These are phyloP conservation scores for Smithornis capensis DNA, from an alignment of 2,113 vertebrate genomes.

Conservation along the genomic window DNA sequence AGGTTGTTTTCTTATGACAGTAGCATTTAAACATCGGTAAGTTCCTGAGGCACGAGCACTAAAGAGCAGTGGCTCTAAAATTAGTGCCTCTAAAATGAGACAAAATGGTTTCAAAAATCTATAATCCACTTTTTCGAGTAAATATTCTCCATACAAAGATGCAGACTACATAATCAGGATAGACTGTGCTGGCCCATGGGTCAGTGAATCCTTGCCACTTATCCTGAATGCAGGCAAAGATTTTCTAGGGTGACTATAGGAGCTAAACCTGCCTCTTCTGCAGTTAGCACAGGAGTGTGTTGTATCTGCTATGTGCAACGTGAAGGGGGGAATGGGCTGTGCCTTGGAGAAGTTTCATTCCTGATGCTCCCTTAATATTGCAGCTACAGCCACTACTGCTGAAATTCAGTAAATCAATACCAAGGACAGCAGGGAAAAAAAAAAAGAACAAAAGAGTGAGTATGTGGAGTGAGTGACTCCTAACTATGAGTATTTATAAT, in stretches of 20 bases:
- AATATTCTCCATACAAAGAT: background rate
- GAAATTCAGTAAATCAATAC: background rate
- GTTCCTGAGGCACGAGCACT: background rate
- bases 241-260: background rate
- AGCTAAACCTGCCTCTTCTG: background rate
- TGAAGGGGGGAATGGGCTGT: background rate
- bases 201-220: background rate
- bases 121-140: background rate
- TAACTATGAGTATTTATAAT: background rate
- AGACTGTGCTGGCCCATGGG: background rate
- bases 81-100: background rate
- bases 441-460: background rate
- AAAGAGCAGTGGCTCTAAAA: too few species aligned
- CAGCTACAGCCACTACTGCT: background rate
- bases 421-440: background rate
- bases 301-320: background rate
- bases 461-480: background rate
- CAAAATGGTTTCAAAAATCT: background rate
- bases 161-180: background rate
- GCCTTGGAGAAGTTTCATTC: background rate
- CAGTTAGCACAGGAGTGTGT: background rate
- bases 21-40: background rate
- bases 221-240: background rate
- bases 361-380: background rate
- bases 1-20: background rate